A percentile compares a stretch with the other conserved stretches of the same genome.
These are phyloP conservation scores for Menura novaehollandiae DNA, from an alignment of 2,113 vertebrate genomes.

Conservation along the genomic window DNA sequence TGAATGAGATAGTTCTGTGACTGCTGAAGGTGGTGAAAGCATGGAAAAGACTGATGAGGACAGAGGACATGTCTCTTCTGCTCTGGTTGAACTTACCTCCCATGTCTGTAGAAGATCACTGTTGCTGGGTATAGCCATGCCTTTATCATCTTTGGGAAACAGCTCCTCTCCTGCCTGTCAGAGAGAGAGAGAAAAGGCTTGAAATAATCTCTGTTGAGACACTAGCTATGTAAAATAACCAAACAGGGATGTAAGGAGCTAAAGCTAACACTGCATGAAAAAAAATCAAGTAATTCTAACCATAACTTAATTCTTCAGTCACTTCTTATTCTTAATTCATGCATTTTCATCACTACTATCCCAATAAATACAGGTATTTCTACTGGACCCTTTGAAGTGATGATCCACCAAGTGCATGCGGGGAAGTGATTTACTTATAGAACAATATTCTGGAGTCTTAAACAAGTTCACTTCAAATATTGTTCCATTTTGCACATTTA, in stretches of 20 bases:
- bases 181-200: background rate
- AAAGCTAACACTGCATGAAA: background rate
- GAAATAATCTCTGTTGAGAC: background rate
- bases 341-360: background rate
- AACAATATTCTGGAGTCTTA: background rate
- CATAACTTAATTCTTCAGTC: background rate
- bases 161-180: constrained; percentile 72
- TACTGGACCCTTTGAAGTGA: background rate
- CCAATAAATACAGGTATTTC: background rate
- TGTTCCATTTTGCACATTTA: background rate
- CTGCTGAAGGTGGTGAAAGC: background rate
- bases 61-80: background rate
- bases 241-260: background rate
- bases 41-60: background rate
- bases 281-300: background rate
- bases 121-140: constrained; percentile 65
- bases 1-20: background rate
- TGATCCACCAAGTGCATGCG: background rate
- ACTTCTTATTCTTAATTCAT: background rate
- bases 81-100: constrained; percentile 73
- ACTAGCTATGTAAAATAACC: background rate
- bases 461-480: background rate
- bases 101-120: constrained; percentile 78
- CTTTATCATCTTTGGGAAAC: constrained; percentile 77
- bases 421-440: background rate